Evolutionary conservation across 2,797 vertebrate genomes (phyloP).

Genomic region (Clangula hyemalis): DNA sequence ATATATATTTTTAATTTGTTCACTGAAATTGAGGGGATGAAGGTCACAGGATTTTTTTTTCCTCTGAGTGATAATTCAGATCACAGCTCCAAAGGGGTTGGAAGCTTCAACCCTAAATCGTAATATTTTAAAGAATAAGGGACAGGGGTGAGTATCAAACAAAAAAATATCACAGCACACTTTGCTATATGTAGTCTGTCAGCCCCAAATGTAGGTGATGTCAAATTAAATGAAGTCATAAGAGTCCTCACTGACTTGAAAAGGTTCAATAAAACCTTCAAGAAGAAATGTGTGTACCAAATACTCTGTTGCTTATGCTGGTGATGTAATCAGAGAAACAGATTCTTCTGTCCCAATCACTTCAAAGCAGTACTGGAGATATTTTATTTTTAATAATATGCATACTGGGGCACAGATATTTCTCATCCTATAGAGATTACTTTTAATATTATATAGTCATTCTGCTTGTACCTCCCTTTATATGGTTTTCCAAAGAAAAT

Average conservation of each 20-base stretch:
- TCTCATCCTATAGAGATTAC: not conserved
- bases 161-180: not conserved
- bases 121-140: not conserved
- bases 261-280: not conserved
- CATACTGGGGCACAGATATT: not conserved
- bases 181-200: not conserved
- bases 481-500: not conserved
- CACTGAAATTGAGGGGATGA: slow-evolving; percentile 46
- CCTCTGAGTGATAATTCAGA: not conserved
- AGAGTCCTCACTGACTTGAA: not conserved
- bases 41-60: slow-evolving; percentile 9
- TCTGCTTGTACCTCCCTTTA: not conserved
- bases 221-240: not conserved
- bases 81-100: not conserved
- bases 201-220: not conserved
- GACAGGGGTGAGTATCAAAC: not conserved
- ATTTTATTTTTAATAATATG: not conserved
- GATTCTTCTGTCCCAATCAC: not conserved
- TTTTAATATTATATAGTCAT: not conserved
- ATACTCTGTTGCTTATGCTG: not conserved
- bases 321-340: not conserved
- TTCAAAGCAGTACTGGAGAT: not conserved
- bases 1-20: slow-evolving; percentile 64
- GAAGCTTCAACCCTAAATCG: not conserved
- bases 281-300: not conserved